phyloP scores from a whole-genome alignment of 2,797 vertebrate species.

The Tachyglossus aculeatus region DNA sequence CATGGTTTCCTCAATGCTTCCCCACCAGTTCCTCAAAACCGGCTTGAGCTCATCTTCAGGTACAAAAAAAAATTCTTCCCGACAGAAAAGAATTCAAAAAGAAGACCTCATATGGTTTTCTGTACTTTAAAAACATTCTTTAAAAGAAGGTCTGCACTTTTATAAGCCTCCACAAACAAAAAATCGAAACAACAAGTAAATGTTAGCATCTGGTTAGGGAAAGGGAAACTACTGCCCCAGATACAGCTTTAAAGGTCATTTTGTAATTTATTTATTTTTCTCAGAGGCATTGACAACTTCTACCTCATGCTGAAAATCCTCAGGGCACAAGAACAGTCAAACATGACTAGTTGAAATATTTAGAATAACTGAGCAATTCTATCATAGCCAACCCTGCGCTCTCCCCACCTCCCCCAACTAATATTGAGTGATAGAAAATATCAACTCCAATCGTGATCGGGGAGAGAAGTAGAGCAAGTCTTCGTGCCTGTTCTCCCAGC shows the following conservation, averaged over 20 bases:
- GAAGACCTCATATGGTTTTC: neutral
- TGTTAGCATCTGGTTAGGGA: constrained; percentile 6
- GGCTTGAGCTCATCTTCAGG: neutral
- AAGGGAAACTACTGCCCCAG: constrained; percentile 16
- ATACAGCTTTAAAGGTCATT: constrained; percentile 17
- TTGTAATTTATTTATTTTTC: constrained; percentile 34
- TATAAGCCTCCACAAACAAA: neutral
- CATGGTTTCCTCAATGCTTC: no score
- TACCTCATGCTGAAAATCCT: neutral
- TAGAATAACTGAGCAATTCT: constrained; percentile 10
- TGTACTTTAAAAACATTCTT: constrained; percentile 21
- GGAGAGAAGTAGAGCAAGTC: no score
- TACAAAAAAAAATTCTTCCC: neutral
- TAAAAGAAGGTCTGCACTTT: neutral
- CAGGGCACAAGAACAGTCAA: constrained; percentile 11
- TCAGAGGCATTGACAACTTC: neutral
- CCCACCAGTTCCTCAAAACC: neutral
- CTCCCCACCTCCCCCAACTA: no score
- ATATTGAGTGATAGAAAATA: no score
- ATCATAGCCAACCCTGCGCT: no score
- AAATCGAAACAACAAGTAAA: neutral
- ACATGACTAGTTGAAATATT: constrained; percentile 47
- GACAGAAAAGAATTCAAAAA: neutral
- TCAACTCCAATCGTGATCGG: no score
- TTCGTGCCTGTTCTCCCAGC: no score